Evolutionary conservation across 2,888 invertebrate genomes (phyloP).

Genomic region (Tupiocoris notatus): DNA sequence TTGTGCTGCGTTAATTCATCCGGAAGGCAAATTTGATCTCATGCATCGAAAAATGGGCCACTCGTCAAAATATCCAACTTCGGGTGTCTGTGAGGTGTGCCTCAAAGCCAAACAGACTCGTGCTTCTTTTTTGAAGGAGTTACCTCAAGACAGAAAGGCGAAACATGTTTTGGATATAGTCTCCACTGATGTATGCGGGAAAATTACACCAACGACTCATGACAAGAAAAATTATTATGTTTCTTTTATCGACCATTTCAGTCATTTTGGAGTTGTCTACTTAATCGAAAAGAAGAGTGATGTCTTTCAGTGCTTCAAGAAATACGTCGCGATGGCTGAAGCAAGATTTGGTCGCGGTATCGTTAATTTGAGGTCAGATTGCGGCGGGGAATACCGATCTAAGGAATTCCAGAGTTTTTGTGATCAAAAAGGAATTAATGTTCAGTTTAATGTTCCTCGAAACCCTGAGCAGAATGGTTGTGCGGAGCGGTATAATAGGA

Average conservation of each 20-base stretch:
- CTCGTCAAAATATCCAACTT: not conserved
- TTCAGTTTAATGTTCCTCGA: not conserved
- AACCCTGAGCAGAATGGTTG: conserved; percentile 10
- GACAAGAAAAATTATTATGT: not conserved
- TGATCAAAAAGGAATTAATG: conserved; percentile 2
- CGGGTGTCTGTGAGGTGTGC: not conserved
- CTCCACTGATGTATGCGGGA: conserved; percentile 2
- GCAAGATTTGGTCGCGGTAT: not conserved
- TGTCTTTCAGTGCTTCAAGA: not conserved
- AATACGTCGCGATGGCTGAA: conserved; percentile 7
- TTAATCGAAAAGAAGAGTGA: conserved; percentile 13
- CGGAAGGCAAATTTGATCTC: not conserved
- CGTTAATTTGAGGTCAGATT: not conserved
- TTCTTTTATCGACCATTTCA: conserved; percentile 3
- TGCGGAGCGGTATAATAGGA: not conserved
- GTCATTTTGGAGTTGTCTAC: not conserved
- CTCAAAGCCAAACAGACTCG: conserved; percentile 1
- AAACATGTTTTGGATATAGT: not conserved
- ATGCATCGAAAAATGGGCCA: not conserved
- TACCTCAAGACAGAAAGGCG: conserved; percentile 13
- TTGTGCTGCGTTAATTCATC: not conserved
- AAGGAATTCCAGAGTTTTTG: not conserved
- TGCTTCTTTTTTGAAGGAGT: not conserved
- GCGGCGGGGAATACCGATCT: not conserved
- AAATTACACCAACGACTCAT: not conserved